Conservation (phyloP, 2,113 vertebrate species). For the Butastur rufipennis region DNA sequence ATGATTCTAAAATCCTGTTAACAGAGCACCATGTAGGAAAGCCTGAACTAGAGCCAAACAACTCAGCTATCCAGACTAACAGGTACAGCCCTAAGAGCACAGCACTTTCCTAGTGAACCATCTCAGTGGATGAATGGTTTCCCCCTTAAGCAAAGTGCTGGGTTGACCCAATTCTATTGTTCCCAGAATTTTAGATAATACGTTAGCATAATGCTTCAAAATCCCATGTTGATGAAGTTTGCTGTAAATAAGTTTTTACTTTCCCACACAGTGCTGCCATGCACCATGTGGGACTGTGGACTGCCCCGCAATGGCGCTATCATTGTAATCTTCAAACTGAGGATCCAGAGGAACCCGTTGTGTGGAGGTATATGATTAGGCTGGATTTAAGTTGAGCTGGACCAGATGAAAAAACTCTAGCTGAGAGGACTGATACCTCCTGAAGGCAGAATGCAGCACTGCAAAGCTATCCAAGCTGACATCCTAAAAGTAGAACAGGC, state of each 20-base stretch:
- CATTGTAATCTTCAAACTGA: background rate
- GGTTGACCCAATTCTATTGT: background rate
- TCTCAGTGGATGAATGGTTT: background rate
- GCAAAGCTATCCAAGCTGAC: background rate
- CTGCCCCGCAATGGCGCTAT: background rate
- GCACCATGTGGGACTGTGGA: fast-evolving
- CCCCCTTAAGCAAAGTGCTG: background rate
- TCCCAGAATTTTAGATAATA: background rate
- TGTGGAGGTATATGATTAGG: background rate
- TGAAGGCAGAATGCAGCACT: background rate
- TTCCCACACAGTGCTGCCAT: background rate
- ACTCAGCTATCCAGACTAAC: background rate
- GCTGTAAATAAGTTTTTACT: background rate
- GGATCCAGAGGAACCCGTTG: background rate
- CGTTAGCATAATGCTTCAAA: background rate
- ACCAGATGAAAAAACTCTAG: background rate
- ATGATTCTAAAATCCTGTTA: background rate
- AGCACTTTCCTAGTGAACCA: background rate
- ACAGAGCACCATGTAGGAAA: background rate
- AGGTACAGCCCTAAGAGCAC: background rate
- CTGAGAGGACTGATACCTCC: background rate
- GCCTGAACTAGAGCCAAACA: background rate
- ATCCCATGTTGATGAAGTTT: background rate
- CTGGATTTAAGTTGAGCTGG: background rate
- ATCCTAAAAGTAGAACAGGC: background rate